Conservation (phyloP, 2,797 vertebrate genomes). For the Hoplostethus atlanticus region DNA sequence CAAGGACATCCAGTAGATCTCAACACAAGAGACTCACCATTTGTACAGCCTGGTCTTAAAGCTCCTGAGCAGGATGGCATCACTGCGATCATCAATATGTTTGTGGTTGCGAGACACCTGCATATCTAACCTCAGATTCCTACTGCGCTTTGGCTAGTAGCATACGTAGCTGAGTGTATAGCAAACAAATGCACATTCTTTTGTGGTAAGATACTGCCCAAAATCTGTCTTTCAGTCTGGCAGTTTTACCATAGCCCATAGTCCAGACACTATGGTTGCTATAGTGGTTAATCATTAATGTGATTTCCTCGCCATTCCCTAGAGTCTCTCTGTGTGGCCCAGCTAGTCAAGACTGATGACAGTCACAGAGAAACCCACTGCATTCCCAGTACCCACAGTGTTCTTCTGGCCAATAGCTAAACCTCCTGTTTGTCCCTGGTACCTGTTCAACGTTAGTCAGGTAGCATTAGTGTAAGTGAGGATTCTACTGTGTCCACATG, state of each 20-base stretch:
- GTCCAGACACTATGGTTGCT: neutral
- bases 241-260: too few relatives aligned
- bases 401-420: too few relatives aligned
- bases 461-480: too few relatives aligned
- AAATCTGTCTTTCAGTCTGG: too few relatives aligned
- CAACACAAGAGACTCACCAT: constrained; percentile 14
- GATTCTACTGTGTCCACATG: too few relatives aligned
- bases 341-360: neutral
- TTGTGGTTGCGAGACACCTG: constrained; percentile 4
- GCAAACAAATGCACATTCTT: constrained; percentile 16
- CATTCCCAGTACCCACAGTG: too few relatives aligned
- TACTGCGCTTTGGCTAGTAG: constrained; percentile 1
- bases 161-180: constrained; percentile 1
- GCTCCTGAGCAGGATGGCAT: neutral
- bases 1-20: constrained; percentile 54
- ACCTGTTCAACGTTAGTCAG: too few relatives aligned
- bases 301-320: constrained; percentile 10
- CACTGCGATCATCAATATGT: neutral
- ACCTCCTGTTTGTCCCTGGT: neutral
- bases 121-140: neutral
- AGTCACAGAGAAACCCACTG: neutral
- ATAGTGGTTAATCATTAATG: constrained; percentile 41
- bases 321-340: constrained; percentile 25
- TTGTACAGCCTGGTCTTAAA: constrained; percentile 12
- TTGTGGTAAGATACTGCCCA: neutral